A percentile compares a stretch with the other conserved stretches of the same genome.
Evolutionary conservation across 2,888 invertebrate genomes (phyloP).

Genomic region (Enchytraeus crypticus): DNA sequence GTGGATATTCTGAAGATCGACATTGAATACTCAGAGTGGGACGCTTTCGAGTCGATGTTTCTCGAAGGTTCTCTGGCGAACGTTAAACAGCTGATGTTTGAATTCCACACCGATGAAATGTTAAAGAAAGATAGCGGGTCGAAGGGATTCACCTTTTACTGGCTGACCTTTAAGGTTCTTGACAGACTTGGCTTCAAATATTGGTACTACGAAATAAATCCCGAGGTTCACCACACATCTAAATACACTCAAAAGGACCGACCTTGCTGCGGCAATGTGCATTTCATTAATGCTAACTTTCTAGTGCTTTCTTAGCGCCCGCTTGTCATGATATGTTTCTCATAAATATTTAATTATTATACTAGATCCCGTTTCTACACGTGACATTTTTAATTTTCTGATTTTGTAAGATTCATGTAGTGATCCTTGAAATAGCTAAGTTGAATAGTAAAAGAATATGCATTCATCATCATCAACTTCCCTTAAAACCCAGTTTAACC

Average conservation of each 20-base stretch:
- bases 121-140: neutral
- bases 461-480: no score
- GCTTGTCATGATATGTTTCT: no score
- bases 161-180: neutral
- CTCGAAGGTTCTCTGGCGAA: neutral
- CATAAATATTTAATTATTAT: no score
- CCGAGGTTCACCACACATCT: neutral
- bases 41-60: neutral
- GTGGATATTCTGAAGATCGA: constrained; percentile 7
- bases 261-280: constrained; percentile 5
- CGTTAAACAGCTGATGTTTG: constrained; percentile 7
- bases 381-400: no score
- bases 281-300: constrained; percentile 1
- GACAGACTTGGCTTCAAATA: constrained; percentile 4
- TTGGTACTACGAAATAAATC: neutral
- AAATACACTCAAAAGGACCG: neutral
- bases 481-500: no score
- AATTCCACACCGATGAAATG: constrained; percentile 6
- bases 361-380: no score
- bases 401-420: no score
- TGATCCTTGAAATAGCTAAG: no score
- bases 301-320: no score
- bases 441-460: no score
- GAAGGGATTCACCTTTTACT: neutral
- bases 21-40: constrained; percentile 9